phyloP scores from a whole-genome alignment of 2,888 invertebrate genomes.

The Heliothis peltigera region DNA sequence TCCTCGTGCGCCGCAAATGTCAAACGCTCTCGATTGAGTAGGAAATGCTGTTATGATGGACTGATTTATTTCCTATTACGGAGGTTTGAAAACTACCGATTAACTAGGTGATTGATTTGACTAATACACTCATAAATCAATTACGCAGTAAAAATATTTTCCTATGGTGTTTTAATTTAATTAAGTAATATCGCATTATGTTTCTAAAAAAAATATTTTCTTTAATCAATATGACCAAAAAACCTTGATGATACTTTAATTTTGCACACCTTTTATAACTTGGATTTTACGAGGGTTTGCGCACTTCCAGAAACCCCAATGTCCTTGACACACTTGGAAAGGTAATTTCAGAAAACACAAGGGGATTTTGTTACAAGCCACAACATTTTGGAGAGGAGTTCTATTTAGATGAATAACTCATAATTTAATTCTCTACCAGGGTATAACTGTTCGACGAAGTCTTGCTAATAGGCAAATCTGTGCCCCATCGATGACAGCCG shows the following conservation, averaged over 20 bases:
- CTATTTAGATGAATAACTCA: not conserved
- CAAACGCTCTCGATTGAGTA: constrained; percentile 69
- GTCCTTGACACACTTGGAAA: constrained; percentile 42
- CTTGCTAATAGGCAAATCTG: constrained; percentile 32
- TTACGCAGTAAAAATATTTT: constrained; percentile 10
- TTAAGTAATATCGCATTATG: constrained; percentile 1
- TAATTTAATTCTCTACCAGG: constrained; percentile 2
- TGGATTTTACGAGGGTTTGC: constrained; percentile 21
- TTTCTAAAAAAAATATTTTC: not conserved
- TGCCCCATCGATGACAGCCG: constrained; percentile 32
- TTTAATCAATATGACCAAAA: constrained; percentile 1
- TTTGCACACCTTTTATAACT: not conserved
- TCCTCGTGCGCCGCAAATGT: constrained; percentile 80
- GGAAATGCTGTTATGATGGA: constrained; percentile 59
- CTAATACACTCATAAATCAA: constrained; percentile 11
- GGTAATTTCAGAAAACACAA: constrained; percentile 24
- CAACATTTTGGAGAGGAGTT: not conserved
- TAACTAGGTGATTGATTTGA: constrained; percentile 46
- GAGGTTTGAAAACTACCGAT: constrained; percentile 46
- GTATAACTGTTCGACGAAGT: constrained; percentile 3
- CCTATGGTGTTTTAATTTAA: not conserved
- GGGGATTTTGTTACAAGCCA: not conserved
- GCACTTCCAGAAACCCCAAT: constrained; percentile 12
- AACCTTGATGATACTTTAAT: not conserved
- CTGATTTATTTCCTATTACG: constrained; percentile 61